Percentiles rank a stretch among this genome's conserved stretches.
Evolutionary conservation across 2,888 invertebrate genomes (phyloP).

Genomic region (Calameuta pallipes): DNA sequence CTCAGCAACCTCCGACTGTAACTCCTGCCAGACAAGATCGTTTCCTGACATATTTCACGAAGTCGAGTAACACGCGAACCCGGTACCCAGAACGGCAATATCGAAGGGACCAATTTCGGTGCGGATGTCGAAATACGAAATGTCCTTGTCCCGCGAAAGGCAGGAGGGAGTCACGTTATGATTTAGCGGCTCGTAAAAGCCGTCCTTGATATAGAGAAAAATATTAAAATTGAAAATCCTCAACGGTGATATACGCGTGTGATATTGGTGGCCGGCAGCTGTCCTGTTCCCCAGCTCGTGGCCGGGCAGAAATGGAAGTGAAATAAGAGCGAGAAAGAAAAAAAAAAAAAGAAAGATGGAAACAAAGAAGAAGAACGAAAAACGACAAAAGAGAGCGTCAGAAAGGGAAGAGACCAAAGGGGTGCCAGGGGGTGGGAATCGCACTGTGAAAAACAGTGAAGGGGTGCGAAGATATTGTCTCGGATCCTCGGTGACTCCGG

Average conservation of each 20-base stretch:
- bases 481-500: slow-evolving; percentile 47
- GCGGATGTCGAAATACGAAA: slow-evolving; percentile 50
- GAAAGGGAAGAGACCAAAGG: slow-evolving; percentile 3
- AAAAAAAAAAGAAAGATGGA: not conserved
- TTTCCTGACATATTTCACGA: not conserved
- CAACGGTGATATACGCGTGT: slow-evolving; percentile 57
- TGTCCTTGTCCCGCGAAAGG: slow-evolving; percentile 29
- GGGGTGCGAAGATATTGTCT: slow-evolving; percentile 54
- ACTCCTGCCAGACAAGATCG: not conserved
- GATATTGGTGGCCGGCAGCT: slow-evolving; percentile 66
- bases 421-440: slow-evolving; percentile 15
- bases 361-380: slow-evolving; percentile 24
- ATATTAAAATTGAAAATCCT: slow-evolving; percentile 66
- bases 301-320: slow-evolving; percentile 28
- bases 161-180: slow-evolving; percentile 41
- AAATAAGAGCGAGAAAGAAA: slow-evolving; percentile 18
- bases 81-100: slow-evolving; percentile 14
- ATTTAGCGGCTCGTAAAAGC: slow-evolving; percentile 61
- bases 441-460: not conserved
- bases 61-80: not conserved
- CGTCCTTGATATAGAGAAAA: slow-evolving; percentile 50
- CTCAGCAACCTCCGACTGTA: not conserved
- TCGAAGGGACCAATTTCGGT: slow-evolving; percentile 25
- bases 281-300: slow-evolving; percentile 45
- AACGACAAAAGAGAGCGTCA: not conserved